Conservation (phyloP, 2,113 vertebrate species). For the Mesoclemmys tuberculata region DNA sequence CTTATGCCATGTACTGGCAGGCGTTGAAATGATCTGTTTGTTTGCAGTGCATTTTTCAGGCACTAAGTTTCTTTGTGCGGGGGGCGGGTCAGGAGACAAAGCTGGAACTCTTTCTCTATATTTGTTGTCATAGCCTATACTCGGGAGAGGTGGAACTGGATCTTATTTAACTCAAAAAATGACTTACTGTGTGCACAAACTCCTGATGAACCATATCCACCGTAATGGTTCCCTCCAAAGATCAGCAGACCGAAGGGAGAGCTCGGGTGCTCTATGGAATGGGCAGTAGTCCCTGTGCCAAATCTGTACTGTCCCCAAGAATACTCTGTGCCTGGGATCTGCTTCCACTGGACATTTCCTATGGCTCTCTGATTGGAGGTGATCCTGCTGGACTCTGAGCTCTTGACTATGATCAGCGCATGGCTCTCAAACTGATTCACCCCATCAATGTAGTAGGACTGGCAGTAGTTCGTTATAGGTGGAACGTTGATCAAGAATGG, state of each 20-base stretch:
- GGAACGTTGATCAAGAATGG: conserved; percentile 76
- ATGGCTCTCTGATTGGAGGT: conserved; percentile 41
- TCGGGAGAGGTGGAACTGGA: no score
- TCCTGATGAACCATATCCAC: conserved; percentile 72
- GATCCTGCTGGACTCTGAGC: conserved; percentile 21
- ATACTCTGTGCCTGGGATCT: conserved; percentile 65
- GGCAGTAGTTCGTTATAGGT: conserved; percentile 64
- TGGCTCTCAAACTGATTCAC: conserved; percentile 64
- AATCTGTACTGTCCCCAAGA: conserved; percentile 75
- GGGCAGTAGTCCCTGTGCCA: neutral
- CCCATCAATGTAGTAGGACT: conserved; percentile 67
- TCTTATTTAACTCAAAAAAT: neutral
- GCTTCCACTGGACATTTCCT: conserved; percentile 57
- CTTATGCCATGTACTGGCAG: neutral
- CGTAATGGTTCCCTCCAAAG: conserved; percentile 43
- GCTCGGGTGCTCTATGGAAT: conserved; percentile 44
- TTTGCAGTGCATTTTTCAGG: neutral
- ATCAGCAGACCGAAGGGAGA: conserved; percentile 72
- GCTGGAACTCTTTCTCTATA: neutral
- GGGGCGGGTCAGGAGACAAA: neutral
- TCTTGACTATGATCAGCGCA: conserved; percentile 71
- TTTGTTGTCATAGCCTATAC: neutral
- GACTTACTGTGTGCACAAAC: conserved; percentile 43
- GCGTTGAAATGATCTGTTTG: neutral
- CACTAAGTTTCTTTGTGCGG: neutral